Conservation (phyloP, 1,140 invertebrate genomes). For the Pseudobourletiella spinata region DNA sequence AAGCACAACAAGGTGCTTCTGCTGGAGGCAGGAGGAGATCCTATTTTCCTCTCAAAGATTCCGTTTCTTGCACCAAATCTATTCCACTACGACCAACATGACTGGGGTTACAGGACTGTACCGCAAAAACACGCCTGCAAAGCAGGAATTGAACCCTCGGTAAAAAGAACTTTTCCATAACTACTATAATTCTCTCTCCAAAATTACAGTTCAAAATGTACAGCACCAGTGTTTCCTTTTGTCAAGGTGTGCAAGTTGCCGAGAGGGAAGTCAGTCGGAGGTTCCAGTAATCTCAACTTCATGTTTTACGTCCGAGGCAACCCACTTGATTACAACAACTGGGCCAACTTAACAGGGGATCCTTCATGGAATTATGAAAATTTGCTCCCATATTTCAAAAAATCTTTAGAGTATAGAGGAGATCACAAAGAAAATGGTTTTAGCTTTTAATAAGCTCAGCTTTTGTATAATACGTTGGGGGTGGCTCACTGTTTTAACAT, state of each 20-base stretch:
- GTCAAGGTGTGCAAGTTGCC: not conserved
- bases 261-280: not conserved
- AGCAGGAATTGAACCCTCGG: too few species aligned
- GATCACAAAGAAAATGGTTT: not conserved
- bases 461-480: not conserved
- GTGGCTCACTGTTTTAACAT: not conserved
- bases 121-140: slow-evolving; percentile 47
- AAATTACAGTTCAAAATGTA: not conserved
- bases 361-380: slow-evolving; percentile 18
- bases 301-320: slow-evolving; percentile 62
- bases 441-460: not conserved
- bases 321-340: too few species aligned
- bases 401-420: slow-evolving; percentile 9
- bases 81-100: slow-evolving; percentile 3
- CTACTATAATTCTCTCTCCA: not conserved
- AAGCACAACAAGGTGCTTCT: too few species aligned
- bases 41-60: too few species aligned
- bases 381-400: slow-evolving; percentile 14
- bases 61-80: too few species aligned
- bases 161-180: too few species aligned
- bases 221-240: too few species aligned
- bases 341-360: too few species aligned
- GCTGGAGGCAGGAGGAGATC: too few species aligned
- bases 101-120: slow-evolving; percentile 16
- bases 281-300: slow-evolving; percentile 51